A percentile compares a stretch with the other conserved stretches of the same genome.
Evolutionary conservation across 2,113 vertebrate genomes (phyloP).

Genomic region (Ammospiza caudacuta): DNA sequence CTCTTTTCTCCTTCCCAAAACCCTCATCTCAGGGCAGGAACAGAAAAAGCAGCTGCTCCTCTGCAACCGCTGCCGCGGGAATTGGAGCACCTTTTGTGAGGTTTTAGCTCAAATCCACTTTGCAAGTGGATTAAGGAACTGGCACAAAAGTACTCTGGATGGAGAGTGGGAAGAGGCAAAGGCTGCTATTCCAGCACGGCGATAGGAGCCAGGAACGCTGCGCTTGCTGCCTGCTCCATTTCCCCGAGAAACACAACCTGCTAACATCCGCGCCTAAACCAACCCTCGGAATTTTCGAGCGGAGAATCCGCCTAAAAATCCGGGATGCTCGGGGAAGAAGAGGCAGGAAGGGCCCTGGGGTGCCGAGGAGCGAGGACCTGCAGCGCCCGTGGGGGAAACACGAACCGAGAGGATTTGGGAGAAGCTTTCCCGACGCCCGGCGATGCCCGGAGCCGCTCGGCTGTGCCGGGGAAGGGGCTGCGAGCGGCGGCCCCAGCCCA

Average conservation of each 20-base stretch:
- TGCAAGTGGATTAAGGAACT: conserved; percentile 47
- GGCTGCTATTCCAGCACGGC: conserved; percentile 14
- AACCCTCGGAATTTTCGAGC: neutral
- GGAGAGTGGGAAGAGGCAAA: conserved; percentile 27
- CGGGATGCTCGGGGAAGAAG: neutral
- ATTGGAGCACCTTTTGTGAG: conserved; percentile 43
- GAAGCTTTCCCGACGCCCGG: neutral
- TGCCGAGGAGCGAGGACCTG: neutral
- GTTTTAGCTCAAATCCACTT: conserved; percentile 52
- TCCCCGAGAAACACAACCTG: conserved; percentile 2
- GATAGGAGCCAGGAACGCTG: neutral
- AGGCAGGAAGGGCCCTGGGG: neutral
- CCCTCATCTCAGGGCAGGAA: neutral
- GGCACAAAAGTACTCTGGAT: conserved; percentile 49
- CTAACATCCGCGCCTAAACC: neutral
- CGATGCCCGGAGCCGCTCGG: neutral
- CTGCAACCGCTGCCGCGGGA: neutral
- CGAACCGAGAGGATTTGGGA: neutral
- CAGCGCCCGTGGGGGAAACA: neutral
- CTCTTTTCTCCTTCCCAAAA: conserved; percentile 27
- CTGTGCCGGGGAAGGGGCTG: neutral
- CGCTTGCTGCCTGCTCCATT: conserved; percentile 55
- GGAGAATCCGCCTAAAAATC: neutral
- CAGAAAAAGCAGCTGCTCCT: neutral
- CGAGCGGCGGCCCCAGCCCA: neutral